Conservation (phyloP, 1,140 invertebrate species). For the Habropoda laboriosa region DNA sequence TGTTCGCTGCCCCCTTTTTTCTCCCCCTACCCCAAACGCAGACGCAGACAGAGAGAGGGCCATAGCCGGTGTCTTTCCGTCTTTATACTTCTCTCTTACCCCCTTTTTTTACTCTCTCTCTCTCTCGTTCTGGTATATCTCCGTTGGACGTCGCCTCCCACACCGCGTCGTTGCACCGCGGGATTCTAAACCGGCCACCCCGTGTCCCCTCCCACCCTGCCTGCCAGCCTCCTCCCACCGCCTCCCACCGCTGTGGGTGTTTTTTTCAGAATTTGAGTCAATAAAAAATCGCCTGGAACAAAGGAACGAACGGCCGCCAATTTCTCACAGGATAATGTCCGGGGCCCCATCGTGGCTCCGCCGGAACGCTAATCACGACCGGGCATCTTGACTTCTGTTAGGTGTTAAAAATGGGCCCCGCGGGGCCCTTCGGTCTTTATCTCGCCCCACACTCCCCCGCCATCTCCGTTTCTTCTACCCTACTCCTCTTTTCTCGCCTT, state of each 20-base stretch:
- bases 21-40: conserved; percentile 38
- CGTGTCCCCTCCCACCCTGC: neutral
- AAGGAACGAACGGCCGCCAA: conserved; percentile 73
- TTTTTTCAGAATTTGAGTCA: conserved; percentile 75
- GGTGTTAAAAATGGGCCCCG: conserved; percentile 77
- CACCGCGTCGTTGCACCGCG: conserved; percentile 47
- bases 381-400: conserved; percentile 77
- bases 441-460: too few relatives aligned
- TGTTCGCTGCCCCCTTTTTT: conserved; percentile 65
- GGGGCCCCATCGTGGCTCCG: conserved; percentile 53
- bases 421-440: conserved; percentile 71
- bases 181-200: conserved; percentile 58
- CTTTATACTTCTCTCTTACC: conserved; percentile 50
- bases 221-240: neutral
- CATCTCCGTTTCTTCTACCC: conserved; percentile 11
- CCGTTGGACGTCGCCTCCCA: conserved; percentile 59
- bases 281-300: conserved; percentile 78
- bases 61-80: conserved; percentile 51
- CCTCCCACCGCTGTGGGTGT: neutral
- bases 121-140: conserved; percentile 49
- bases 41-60: conserved; percentile 7
- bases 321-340: conserved; percentile 78
- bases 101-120: conserved; percentile 35
- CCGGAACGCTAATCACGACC: conserved; percentile 68
- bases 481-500: neutral